Base-by-base conservation (phyloP, 1,140 invertebrate species). In the Cydia splendana region DNA sequence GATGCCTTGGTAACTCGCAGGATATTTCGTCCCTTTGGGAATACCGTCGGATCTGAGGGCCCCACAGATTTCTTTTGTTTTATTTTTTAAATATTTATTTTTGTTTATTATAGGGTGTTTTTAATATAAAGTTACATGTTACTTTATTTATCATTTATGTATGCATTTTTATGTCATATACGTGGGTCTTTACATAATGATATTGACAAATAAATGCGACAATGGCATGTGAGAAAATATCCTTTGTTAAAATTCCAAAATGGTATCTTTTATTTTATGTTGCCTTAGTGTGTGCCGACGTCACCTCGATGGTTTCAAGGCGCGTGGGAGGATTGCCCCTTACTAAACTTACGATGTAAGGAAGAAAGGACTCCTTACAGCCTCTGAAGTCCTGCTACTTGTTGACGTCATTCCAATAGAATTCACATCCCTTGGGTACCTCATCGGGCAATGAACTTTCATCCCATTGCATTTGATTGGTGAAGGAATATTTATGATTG, bases 1-100 rank as follows among this genome's bases (percentile, higher is more conserved):
- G 89, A 78, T 82, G 77, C 86, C 92, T 91, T 94, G 85, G 91
- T 94, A 91, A 65, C 79, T 86, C 84, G 88, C 92, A 94, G 93
- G 93, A 94, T 94, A 93, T 93, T 94, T 93, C 87, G 92, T 94
- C 93, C 93, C 93, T 93, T 94, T 93, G 92, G 93, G 92, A 93
- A 93, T 88, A 84, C 83, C 45, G 62, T 20, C n/a, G 9, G 38
- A 30, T n/a, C 51, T 48, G 91, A 91, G 88, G 89, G 87, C 85
- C 79, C 79, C 75, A 51, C 2, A 34, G 38, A 18, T 2, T 18
- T 18, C 7, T 62, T 20, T 62, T 24, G 0, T 62, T 12, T 62
- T 62, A 2, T 18, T 4, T 62, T 53, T 53, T 5, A 0, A 2
- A 24, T 24, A 24, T 24, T 53, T 15, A 53, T 53, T 53, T 2